Evolutionary conservation across 2,888 invertebrate genomes (phyloP), one percentile per base, ranked within the genome.

Genomic region (Eilema caniola): DNA sequence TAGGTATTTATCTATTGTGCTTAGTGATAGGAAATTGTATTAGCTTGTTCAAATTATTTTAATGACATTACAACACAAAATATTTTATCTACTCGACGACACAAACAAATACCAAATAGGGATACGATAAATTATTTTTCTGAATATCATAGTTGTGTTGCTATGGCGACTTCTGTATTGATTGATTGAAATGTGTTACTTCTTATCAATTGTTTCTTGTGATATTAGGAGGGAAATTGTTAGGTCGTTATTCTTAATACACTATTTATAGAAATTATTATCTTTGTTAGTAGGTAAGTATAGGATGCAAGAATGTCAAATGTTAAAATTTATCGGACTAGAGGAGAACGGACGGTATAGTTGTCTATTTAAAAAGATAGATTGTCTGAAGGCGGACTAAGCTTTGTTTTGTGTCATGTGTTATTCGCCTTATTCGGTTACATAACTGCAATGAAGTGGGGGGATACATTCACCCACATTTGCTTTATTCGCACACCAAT

Each of bases 1-100:
- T 73, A 33, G 66, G n/a, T 10, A 25, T 62, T 67, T 62, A 56
- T 62, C 67, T 63, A 37, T 72, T 56, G 62, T 69, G 28, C 57
- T 23, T 62, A 28, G 62, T 47, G 20, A 16, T 28, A 59, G 47
- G 41, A 65, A n/a, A n/a, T 8, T 31, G n/a, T n/a, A 28, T 20
- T 28, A 28, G 25, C 5, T 60, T 12, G 8, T 53, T 53, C 53
- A 53, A 53, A 53, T 53, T 53, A 53, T 53, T 53, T 53, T n/a
- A n/a, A 53, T 53, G 53, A 53, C n/a, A 53, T 53, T n/a, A n/a
- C n/a, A n/a, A 53, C 20, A 53, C 53, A 53, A 53, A n/a, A 8
- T 0, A 20, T 10, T 53, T 53, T 53, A 53, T 53, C 10, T 20
- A n/a, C 53, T 53, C 10, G 10, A 53, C 53, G 53, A 53, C 53